Conservation (phyloP, 2,888 invertebrate genomes). For the Scaptomyza polygonia region DNA sequence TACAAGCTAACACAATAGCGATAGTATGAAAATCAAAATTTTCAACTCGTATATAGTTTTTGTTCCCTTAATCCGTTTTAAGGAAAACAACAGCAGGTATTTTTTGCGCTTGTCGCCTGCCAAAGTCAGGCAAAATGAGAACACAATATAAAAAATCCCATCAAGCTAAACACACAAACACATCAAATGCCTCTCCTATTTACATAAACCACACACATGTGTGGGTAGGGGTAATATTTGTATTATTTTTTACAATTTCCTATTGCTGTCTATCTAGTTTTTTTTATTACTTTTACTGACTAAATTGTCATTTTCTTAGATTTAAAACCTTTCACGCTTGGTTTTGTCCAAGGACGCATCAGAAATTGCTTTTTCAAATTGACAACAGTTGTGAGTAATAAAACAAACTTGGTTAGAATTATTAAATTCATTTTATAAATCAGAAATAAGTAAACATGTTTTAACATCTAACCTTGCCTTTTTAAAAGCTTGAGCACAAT, state of each 20-base stretch:
- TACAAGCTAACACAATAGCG: neutral
- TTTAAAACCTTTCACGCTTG: neutral
- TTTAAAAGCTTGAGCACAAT: neutral
- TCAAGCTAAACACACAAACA: constrained; percentile 45
- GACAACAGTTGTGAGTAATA: too few relatives aligned
- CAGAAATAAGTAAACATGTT: too few relatives aligned
- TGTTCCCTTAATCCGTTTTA: neutral
- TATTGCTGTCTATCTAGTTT: constrained; percentile 25
- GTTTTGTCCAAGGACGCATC: neutral
- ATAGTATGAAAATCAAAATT: neutral
- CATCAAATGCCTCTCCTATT: constrained; percentile 33
- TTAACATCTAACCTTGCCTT: too few relatives aligned
- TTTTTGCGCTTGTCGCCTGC: constrained; percentile 9
- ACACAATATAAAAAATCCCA: constrained; percentile 37
- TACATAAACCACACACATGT: constrained; percentile 20
- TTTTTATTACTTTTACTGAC: neutral
- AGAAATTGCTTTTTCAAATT: neutral
- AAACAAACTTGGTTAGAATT: neutral
- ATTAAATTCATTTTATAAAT: too few relatives aligned
- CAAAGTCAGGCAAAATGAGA: neutral
- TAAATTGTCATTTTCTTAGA: constrained; percentile 21
- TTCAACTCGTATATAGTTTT: neutral
- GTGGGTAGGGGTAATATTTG: constrained; percentile 30
- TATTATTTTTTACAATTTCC: constrained; percentile 48
- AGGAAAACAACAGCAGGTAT: constrained; percentile 3